These are phyloP conservation scores for Trachelipus rathkii DNA, from an alignment of 1,140 invertebrate genomes.

Conservation along the genomic window DNA sequence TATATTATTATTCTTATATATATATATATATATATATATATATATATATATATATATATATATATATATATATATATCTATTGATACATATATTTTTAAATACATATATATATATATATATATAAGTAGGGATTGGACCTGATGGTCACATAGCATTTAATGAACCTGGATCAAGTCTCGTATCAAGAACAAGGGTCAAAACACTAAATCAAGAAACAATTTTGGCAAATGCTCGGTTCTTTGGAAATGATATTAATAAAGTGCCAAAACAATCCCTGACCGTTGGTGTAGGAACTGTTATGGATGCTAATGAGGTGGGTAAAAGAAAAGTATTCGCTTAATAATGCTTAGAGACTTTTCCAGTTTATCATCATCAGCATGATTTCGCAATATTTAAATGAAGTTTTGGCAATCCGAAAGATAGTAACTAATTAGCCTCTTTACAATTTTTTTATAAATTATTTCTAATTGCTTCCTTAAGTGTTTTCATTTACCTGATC, in stretches of 20 bases:
- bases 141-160: constrained; percentile 99
- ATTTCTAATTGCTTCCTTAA: too few relatives aligned
- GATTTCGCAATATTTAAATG: too few relatives aligned
- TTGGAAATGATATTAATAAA: constrained; percentile 86
- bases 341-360: too few relatives aligned
- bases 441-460: too few relatives aligned
- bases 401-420: too few relatives aligned
- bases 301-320: constrained; percentile 90
- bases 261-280: constrained; percentile 92
- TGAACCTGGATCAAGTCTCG: constrained; percentile 80
- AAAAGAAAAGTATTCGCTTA: too few relatives aligned
- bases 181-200: constrained; percentile 91
- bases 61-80: not conserved
- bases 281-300: constrained; percentile 97
- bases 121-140: constrained; percentile 78
- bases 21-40: constrained; percentile 4
- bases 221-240: constrained; percentile 94
- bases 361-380: too few relatives aligned
- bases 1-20: not conserved
- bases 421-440: too few relatives aligned
- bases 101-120: too few relatives aligned
- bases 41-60: constrained; percentile 18
- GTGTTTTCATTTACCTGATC: too few relatives aligned
- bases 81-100: too few relatives aligned
- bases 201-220: constrained; percentile 94